phyloP scores from a whole-genome alignment of 1,140 invertebrate genomes.

The Eriosoma lanigerum region DNA sequence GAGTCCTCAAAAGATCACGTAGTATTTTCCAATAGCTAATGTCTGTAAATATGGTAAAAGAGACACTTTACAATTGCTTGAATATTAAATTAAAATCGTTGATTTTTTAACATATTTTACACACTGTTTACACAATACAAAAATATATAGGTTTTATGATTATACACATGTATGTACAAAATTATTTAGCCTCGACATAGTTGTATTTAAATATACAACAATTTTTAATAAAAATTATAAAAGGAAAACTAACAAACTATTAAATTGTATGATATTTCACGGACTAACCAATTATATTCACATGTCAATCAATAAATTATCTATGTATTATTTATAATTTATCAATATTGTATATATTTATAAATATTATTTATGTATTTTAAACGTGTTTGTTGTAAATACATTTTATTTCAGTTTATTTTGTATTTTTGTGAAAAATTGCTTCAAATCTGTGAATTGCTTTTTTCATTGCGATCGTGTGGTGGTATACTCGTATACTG shows the following conservation, averaged over 20 bases:
- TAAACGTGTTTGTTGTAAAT: constrained; percentile 8
- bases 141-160: not conserved
- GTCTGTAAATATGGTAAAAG: not conserved
- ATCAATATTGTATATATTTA: not conserved
- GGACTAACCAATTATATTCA: constrained; percentile 20
- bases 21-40: not conserved
- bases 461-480: not conserved
- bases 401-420: not conserved
- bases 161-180: not conserved
- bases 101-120: not conserved
- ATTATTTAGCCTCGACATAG: constrained; percentile 16
- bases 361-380: not conserved
- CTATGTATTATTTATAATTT: not conserved
- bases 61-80: not conserved
- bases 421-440: not conserved
- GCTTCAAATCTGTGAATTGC: not conserved
- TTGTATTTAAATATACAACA: not conserved
- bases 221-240: constrained; percentile 3
- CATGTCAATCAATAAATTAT: not conserved
- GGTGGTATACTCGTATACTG: not conserved
- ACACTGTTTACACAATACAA: not conserved
- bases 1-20: not conserved
- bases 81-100: not conserved
- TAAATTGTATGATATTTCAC: constrained; percentile 1
- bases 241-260: not conserved